These are phyloP conservation scores for Agrypnus murinus DNA, from an alignment of 2,888 invertebrate species.

Conservation along the genomic window DNA sequence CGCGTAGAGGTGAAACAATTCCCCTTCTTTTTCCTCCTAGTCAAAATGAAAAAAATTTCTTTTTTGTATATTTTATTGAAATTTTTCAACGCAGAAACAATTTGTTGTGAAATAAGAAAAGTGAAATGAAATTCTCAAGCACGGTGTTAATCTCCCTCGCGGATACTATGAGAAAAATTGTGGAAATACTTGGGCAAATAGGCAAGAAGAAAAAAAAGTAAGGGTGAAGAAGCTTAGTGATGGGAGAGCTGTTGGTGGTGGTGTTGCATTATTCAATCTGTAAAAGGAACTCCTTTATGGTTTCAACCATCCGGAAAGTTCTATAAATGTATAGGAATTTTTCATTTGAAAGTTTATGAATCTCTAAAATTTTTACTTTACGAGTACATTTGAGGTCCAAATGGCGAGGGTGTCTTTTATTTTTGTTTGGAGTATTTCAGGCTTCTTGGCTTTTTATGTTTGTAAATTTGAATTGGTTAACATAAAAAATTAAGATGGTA, in stretches of 20 bases:
- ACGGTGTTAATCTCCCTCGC: neutral
- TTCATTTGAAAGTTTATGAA: conserved; percentile 17
- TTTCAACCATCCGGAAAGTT: conserved; percentile 11
- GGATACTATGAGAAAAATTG: conserved; percentile 1
- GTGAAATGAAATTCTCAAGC: neutral
- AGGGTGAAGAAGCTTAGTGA: conserved; percentile 1
- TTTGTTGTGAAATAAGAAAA: too few species aligned
- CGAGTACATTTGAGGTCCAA: neutral
- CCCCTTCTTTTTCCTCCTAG: too few species aligned
- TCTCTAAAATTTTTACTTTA: conserved; percentile 17
- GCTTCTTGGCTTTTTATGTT: too few species aligned
- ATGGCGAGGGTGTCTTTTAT: too few species aligned
- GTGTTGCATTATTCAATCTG: conserved; percentile 11
- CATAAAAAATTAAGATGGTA: too few species aligned
- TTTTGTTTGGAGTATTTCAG: too few species aligned
- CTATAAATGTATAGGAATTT: conserved; percentile 17
- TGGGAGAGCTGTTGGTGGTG: neutral
- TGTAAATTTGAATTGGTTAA: too few species aligned
- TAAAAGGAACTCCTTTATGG: conserved; percentile 5
- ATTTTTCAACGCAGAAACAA: too few species aligned
- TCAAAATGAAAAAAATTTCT: too few species aligned
- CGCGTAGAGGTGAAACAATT: too few species aligned
- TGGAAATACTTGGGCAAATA: neutral
- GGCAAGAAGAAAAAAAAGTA: too few species aligned
- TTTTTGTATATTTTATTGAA: too few species aligned